phyloP scores from a whole-genome alignment of 2,113 vertebrate species.

The Nothoprocta pentlandii region DNA sequence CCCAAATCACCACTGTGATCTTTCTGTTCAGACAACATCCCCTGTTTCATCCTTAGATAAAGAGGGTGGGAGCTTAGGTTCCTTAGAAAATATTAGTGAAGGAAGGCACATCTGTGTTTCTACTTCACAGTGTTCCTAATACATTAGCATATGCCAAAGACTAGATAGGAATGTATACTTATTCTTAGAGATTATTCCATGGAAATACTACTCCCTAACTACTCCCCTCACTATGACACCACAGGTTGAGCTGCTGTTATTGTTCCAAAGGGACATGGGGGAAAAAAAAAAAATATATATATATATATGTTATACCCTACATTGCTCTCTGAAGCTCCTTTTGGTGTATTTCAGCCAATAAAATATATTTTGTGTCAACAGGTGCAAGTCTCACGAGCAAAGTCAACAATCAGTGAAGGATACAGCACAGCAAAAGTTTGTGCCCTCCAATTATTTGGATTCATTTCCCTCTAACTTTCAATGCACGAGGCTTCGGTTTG shows the following conservation, averaged over 20 bases:
- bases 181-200: not conserved
- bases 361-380: not conserved
- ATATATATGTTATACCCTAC: not conserved
- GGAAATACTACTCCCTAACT: not conserved
- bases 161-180: accelerated
- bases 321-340: not conserved
- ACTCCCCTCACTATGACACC: not conserved
- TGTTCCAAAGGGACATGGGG: not conserved
- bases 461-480: not conserved
- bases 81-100: not conserved
- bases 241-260: not conserved
- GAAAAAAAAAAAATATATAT: not conserved
- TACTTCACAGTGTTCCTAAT: not conserved
- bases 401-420: not conserved
- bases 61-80: not conserved
- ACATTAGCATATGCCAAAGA: not conserved
- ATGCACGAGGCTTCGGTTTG: not conserved
- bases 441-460: not conserved
- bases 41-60: not conserved
- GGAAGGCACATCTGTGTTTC: not conserved
- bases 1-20: not conserved
- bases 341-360: not conserved
- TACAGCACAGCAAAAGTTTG: not conserved
- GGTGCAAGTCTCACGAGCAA: not conserved
- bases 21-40: not conserved